Evolutionary conservation across 35 echinoderm and acorn worm species (phyloP), one percentile per base, ranked within the genome.

Genomic region (Hemicentrotus pulcherrimus): DNA sequence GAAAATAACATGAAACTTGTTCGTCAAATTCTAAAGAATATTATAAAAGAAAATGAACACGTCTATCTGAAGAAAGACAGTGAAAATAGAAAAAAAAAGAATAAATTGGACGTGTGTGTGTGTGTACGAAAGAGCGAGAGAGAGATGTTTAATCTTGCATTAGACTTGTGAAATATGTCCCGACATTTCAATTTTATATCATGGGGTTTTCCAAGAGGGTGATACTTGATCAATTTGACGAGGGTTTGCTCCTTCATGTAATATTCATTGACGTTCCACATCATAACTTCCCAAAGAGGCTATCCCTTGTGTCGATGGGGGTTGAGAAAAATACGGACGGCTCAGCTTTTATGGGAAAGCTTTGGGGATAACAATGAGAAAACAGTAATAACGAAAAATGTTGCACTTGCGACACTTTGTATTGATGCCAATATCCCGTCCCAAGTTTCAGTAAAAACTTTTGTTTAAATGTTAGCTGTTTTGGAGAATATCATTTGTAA

Each of bases 221-320:
- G 65, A 78, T 24, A 24, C 61, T 71, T 28, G 24, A 78, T 15
- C 65, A 78, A 78, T 78, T n/a, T 11, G 28, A 22, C 18, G 5
- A n/a, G 65, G 65, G 65, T 78, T 78, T 28, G 65, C 65, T 28
- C 0, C 65, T 78, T 78, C 65, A 78, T 78, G 22, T 78, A 78
- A 78, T 78, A 78, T 78, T 78, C 65, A 78, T 78, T 28, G 22
- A n/a, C 65, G 65, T 78, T 78, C 65, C 65, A 78, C 65, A 78
- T 78, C 65, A 28, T 78, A n/a, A 78, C 65, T 28, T 78, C 24
- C 19, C 19, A 78, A 55, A 78, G 65, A 78, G 18, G 28, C 65
- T 78, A 28, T 78, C 65, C 65, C 65, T 78, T 8, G 65, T 28
- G 65, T 78, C 65, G 28, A 8, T 22, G 19, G 65, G 61, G 65